phyloP scores from a whole-genome alignment of 2,113 vertebrate genomes.

The Eublepharis macularius region DNA sequence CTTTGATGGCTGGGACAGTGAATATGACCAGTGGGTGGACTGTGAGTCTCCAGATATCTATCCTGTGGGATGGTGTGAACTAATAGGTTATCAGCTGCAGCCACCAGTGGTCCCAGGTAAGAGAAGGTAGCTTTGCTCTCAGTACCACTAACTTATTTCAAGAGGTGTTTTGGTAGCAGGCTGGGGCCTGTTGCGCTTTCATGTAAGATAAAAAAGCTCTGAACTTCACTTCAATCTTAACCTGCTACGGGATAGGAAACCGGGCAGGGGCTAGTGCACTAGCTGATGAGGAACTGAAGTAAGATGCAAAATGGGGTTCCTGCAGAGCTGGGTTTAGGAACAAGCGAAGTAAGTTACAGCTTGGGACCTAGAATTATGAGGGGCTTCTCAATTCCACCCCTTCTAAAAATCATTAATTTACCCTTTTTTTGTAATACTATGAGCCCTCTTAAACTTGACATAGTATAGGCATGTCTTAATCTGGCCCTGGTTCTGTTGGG shows the following conservation, averaged over 20 bases:
- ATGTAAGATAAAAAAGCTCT: slow-evolving; percentile 8
- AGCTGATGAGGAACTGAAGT: background rate
- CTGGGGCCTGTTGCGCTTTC: background rate
- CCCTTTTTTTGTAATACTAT: slow-evolving; percentile 26
- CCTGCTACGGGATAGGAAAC: background rate
- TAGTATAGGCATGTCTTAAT: background rate
- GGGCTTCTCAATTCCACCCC: background rate
- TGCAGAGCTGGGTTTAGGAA: no score
- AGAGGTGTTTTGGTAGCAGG: background rate
- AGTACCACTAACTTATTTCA: background rate
- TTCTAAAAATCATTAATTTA: slow-evolving; percentile 20
- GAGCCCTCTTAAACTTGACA: slow-evolving; percentile 9
- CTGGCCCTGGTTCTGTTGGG: background rate
- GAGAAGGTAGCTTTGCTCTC: background rate
- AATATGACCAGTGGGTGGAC: slow-evolving; percentile 98
- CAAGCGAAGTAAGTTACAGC: no score
- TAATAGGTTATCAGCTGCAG: slow-evolving; percentile 91
- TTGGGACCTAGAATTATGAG: no score
- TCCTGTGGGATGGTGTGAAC: slow-evolving; percentile 94
- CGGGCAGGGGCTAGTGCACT: background rate
- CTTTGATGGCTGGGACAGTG: slow-evolving; percentile 95
- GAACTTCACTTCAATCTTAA: background rate
- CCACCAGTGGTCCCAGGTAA: slow-evolving; percentile 87
- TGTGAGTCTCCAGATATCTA: slow-evolving; percentile 95
- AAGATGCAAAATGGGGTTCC: background rate